A percentile compares a stretch with the other conserved stretches of the same genome.
These are phyloP conservation scores for Peribatodes rhomboidaria DNA, from an alignment of 2,888 invertebrate species.

Conservation along the genomic window DNA sequence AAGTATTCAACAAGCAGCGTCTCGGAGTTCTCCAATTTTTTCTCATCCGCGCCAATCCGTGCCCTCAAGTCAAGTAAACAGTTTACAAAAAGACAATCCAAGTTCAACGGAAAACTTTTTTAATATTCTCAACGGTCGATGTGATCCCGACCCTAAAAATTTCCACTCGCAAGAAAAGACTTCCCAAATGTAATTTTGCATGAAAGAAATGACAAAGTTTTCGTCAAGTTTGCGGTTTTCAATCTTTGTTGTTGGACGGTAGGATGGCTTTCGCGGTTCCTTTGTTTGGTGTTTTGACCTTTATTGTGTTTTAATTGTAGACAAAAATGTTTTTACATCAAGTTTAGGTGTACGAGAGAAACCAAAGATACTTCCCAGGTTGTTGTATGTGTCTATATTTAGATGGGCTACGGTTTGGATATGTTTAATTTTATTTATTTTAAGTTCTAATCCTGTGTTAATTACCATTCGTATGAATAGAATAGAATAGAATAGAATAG, in stretches of 20 bases:
- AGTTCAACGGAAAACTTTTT: conserved; percentile 81
- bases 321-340: conserved; percentile 1
- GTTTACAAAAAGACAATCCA: conserved; percentile 81
- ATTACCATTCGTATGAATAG: too few species aligned
- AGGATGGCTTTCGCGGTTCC: conserved; percentile 17
- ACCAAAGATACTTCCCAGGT: too few species aligned
- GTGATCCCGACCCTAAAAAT: conserved; percentile 78
- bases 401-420: too few species aligned
- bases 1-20: conserved; percentile 7
- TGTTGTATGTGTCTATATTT: too few species aligned
- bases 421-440: too few species aligned
- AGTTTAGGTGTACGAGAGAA: neutral
- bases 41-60: conserved; percentile 21
- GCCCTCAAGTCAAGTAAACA: conserved; percentile 63
- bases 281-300: conserved; percentile 24
- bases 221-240: conserved; percentile 68
- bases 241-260: conserved; percentile 55
- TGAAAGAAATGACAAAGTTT: conserved; percentile 81
- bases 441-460: too few species aligned
- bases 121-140: conserved; percentile 83
- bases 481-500: too few species aligned
- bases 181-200: conserved; percentile 81
- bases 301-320: conserved; percentile 17
- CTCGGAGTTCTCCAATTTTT: conserved; percentile 9
- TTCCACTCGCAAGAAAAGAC: conserved; percentile 65